These are phyloP conservation scores for Pollicipes pollicipes DNA, from an alignment of 1,140 invertebrate genomes.

Conservation along the genomic window DNA sequence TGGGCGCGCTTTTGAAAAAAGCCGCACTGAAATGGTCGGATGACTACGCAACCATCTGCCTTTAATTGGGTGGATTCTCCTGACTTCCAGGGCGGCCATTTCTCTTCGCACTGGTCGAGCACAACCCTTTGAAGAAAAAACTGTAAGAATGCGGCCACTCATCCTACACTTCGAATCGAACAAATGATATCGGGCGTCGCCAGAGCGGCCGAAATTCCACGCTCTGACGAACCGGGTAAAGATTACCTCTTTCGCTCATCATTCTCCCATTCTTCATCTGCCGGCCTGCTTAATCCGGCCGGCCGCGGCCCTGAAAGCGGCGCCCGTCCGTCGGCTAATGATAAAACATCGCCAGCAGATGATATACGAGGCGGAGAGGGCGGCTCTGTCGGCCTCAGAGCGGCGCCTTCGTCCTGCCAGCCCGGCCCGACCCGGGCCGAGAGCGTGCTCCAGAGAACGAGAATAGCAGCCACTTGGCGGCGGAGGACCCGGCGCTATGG, in stretches of 20 bases:
- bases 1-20: too few relatives aligned
- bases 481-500: too few relatives aligned
- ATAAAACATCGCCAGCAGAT: neutral
- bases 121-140: neutral
- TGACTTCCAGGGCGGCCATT: neutral
- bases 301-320: neutral
- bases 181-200: neutral
- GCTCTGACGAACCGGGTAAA: neutral
- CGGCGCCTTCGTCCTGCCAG: too few relatives aligned
- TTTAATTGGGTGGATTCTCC: neutral
- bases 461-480: too few relatives aligned
- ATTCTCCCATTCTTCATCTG: neutral
- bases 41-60: too few relatives aligned
- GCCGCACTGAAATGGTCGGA: too few relatives aligned
- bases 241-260: neutral
- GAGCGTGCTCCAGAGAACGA: too few relatives aligned
- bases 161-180: neutral
- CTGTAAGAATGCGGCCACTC: neutral
- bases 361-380: neutral
- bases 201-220: neutral
- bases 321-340: neutral
- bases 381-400: too few relatives aligned
- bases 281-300: neutral
- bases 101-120: neutral
- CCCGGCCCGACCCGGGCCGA: too few relatives aligned